phyloP scores from a whole-genome alignment of 2,888 invertebrate species.

The Sphaerophoria rueppellii region DNA sequence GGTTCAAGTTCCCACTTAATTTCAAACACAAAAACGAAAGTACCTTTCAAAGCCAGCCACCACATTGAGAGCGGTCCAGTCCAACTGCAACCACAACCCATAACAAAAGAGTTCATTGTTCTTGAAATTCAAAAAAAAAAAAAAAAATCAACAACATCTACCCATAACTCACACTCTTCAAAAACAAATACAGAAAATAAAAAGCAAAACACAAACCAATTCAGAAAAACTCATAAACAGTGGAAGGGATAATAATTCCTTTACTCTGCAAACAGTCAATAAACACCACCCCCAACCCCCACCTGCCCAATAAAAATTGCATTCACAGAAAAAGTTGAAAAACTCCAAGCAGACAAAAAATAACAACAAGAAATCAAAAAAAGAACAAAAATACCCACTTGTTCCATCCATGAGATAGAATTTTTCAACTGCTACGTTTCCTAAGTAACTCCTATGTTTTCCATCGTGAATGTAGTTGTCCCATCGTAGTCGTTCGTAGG shows the following conservation, averaged over 20 bases:
- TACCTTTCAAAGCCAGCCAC: not conserved
- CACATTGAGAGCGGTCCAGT: too few relatives aligned
- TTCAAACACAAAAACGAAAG: not conserved
- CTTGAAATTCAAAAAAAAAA: not conserved
- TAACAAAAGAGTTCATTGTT: constrained; percentile 35
- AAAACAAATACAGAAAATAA: not conserved
- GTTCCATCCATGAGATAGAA: constrained; percentile 33
- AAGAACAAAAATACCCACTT: constrained; percentile 25
- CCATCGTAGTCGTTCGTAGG: not conserved
- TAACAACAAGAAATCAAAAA: not conserved
- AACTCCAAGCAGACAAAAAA: not conserved
- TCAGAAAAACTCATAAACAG: constrained; percentile 9
- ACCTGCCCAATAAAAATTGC: not conserved
- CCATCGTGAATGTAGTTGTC: not conserved
- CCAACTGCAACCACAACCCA: too few relatives aligned
- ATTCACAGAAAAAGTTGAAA: constrained; percentile 8
- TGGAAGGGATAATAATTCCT: constrained; percentile 59
- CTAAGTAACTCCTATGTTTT: not conserved
- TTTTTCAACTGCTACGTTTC: constrained; percentile 23
- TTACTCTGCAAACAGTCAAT: constrained; percentile 27
- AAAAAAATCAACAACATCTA: constrained; percentile 12
- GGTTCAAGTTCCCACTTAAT: too few relatives aligned
- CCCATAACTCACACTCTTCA: not conserved
- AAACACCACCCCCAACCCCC: constrained; percentile 38
- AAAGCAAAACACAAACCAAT: not conserved